Evolutionary conservation across 2,797 vertebrate genomes (phyloP), one percentile per base, ranked within the genome.

Genomic region (Botia kubotai): DNA sequence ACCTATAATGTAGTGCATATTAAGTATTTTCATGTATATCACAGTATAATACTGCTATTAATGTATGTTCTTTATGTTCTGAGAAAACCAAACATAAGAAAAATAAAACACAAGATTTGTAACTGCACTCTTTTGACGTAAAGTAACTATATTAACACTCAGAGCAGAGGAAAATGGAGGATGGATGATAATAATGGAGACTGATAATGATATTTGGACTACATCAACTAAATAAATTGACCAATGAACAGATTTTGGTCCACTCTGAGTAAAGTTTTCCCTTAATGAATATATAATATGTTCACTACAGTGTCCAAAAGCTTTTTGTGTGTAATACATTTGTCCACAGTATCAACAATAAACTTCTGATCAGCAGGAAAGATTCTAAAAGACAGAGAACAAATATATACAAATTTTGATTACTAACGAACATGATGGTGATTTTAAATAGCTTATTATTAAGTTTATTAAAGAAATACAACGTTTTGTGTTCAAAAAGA

Each of bases 231-330:
- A 71, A 6, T 23, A 74, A 65, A 92, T 95, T 86, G 90, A 99
- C 98, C 92, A 75, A 83, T 23, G 81, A 94, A 98, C 72, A 95
- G 92, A 87, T 88, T 95, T 74, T 75, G 91, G 70, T 98, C 95
- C 0, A 90, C 87, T 89, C 81, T 88, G 21, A 85, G 88, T 78
- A 93, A 90, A 17, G 80, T 78, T 79, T 85, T 94, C 21, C 94
- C 92, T 11, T 94, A 91, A 50, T 85, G 92, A 23, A 73, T 86
- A 72, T 93, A 97, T 91, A 97, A 99, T 16, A 93, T 90, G 12
- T 91, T 88, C 62, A 98, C 86, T 10, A 97, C 96, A 33, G 93
- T 75, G 36, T 95, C 91, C 88, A 98, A 81, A 66, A 97, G 77
- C 74, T 90, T 90, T 87, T 88, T 93, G 82, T 96, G 91, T 82